Evolutionary conservation across 2,888 invertebrate species (phyloP), one percentile per base, ranked within the genome.

Genomic region (Neoscelio sp.): DNA sequence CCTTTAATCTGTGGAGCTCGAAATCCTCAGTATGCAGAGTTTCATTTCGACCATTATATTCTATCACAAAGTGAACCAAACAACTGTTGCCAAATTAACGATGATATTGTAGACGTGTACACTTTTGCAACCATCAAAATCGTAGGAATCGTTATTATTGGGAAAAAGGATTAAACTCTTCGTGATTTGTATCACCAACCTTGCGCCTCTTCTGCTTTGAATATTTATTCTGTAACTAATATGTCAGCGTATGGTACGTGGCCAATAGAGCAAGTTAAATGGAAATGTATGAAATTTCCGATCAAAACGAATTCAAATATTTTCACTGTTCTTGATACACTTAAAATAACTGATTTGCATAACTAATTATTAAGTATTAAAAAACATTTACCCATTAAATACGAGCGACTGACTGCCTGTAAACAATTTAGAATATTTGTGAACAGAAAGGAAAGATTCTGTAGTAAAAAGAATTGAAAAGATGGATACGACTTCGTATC

Each of bases 11-110:
- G 6, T 40, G 56, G 28, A 12, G 18, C 20, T 26, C 40, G 20
- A 2, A 12, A 40, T 3, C 40, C 40, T 2, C 56, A 40, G 18
- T 56, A 56, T 26, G 23, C n/a, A 1, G 26, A 40, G 13, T 56
- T 40, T 40, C n/a, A 56, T 56, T 26, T 26, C 8, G 15, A 56
- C 2, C 23, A 23, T 26, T 56, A 23, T 10, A 56, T 40, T 1
- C 26, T 56, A 13, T 18, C 18, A 10, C 23, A 5, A 20, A 40
- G 10, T 26, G 8, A 8, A 1, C 13, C 56, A 7, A 23, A 56
- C 7, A 56, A 40, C 13, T 56, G 56, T 26, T 56, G 56, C 38
- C 20, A 40, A 56, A 56, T 56, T 26, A 13, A 10, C 13, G 7
- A 40, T 40, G 56, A 56, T 26, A 40, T 56, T 13, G 15, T 56